phyloP scores from a whole-genome alignment of 2,888 invertebrate species.

The Lasioglossum leucozonium region DNA sequence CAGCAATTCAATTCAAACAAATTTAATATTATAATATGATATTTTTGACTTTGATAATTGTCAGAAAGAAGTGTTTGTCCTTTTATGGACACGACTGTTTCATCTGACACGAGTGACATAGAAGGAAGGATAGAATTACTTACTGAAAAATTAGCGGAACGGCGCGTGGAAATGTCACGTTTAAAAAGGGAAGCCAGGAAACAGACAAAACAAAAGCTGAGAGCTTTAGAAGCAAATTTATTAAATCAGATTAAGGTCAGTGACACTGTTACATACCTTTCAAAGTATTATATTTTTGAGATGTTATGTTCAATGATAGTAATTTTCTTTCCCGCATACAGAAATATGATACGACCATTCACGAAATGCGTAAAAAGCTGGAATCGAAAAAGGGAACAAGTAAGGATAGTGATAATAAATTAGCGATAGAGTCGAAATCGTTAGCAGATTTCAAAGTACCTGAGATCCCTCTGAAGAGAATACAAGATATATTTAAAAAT shows the following conservation, averaged over 20 bases:
- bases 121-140: slow-evolving; percentile 82
- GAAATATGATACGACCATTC: slow-evolving; percentile 83
- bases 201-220: slow-evolving; percentile 81
- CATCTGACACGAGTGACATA: slow-evolving; percentile 83
- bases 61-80: slow-evolving; percentile 48
- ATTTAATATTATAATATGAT: slow-evolving; percentile 19
- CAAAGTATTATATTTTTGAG: background rate
- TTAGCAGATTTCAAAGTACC: slow-evolving; percentile 82
- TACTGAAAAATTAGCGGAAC: slow-evolving; percentile 81
- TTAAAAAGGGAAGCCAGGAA: slow-evolving; percentile 81
- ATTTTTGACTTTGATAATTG: slow-evolving; percentile 44
- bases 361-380: slow-evolving; percentile 82
- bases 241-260: slow-evolving; percentile 82
- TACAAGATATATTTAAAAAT: slow-evolving; percentile 81
- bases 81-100: slow-evolving; percentile 80
- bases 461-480: slow-evolving; percentile 81
- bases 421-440: slow-evolving; percentile 81
- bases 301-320: background rate
- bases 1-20: background rate
- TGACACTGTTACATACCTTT: background rate
- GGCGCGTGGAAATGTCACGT: slow-evolving; percentile 81
- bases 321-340: slow-evolving; percentile 52
- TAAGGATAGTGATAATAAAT: slow-evolving; percentile 79
- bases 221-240: slow-evolving; percentile 81
- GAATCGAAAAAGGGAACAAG: slow-evolving; percentile 76